Evolutionary conservation across 2,113 vertebrate species (phyloP).

Genomic region (Corythaeola cristata): DNA sequence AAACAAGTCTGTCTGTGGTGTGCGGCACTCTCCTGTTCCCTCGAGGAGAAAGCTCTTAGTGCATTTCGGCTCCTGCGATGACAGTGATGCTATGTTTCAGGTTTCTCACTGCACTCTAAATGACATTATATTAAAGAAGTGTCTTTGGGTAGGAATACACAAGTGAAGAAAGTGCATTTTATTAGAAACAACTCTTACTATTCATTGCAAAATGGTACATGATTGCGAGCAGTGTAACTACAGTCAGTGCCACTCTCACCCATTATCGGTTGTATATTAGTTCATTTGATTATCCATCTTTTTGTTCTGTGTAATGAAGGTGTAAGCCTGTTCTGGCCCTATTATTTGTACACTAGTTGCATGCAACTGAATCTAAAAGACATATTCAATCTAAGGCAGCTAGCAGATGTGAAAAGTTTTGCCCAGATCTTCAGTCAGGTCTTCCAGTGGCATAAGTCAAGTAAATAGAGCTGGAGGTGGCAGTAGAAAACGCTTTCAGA

Average conservation of each 20-base stretch:
- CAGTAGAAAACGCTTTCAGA: background rate
- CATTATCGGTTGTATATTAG: background rate
- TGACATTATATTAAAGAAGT: background rate
- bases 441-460: background rate
- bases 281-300: background rate
- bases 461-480: background rate
- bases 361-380: background rate
- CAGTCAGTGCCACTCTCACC: background rate
- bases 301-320: background rate
- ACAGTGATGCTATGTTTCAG: constrained; percentile 1
- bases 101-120: constrained; percentile 5
- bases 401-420: background rate
- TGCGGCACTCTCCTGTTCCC: background rate
- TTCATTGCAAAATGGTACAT: background rate
- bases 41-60: background rate
- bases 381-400: background rate
- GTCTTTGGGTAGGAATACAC: background rate
- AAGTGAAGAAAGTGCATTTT: background rate
- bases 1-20: background rate
- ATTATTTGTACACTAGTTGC: background rate
- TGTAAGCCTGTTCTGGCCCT: background rate
- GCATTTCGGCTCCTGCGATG: background rate
- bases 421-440: background rate
- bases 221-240: background rate
- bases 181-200: background rate